Percentiles rank a stretch among this genome's conserved stretches.
These are phyloP conservation scores for Procambarus virginalis DNA, from an alignment of 1,140 invertebrate species.

Conservation along the genomic window DNA sequence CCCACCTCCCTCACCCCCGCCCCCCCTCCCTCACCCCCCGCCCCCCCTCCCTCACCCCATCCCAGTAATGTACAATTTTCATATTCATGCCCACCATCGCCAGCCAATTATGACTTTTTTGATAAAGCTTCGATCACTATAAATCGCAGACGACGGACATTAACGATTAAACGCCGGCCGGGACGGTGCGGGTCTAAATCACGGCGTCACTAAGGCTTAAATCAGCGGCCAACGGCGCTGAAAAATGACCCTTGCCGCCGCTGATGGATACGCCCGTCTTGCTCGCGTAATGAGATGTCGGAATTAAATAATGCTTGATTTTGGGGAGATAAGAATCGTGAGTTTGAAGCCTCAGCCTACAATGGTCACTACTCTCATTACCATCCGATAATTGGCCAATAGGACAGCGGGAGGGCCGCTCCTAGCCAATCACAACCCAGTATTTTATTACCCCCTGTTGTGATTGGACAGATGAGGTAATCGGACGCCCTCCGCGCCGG, in stretches of 20 bases:
- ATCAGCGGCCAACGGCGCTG: neutral
- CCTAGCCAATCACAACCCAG: constrained; percentile 53
- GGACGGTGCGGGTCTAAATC: constrained; percentile 12
- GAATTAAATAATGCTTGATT: constrained; percentile 69
- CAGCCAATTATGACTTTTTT: constrained; percentile 54
- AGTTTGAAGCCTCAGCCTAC: constrained; percentile 48
- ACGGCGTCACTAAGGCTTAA: neutral
- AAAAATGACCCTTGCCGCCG: constrained; percentile 17
- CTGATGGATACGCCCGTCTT: constrained; percentile 53
- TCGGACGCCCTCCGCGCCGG: constrained; percentile 3
- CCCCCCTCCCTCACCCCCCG: neutral
- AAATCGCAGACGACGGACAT: constrained; percentile 59
- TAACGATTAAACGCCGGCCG: constrained; percentile 56
- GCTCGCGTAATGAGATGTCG: constrained; percentile 60
- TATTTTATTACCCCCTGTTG: constrained; percentile 64
- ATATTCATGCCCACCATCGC: constrained; percentile 57
- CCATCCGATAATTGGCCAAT: constrained; percentile 67
- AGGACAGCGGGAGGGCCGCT: constrained; percentile 44
- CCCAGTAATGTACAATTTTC: constrained; percentile 64
- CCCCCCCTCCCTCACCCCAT: neutral
- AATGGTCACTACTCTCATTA: constrained; percentile 54
- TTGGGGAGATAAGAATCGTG: constrained; percentile 42
- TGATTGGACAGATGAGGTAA: constrained; percentile 62
- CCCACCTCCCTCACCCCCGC: neutral
- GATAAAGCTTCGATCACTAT: constrained; percentile 67